Base-by-base conservation (phyloP, 2,113 vertebrate genomes). In the Callocephalon fimbriatum region DNA sequence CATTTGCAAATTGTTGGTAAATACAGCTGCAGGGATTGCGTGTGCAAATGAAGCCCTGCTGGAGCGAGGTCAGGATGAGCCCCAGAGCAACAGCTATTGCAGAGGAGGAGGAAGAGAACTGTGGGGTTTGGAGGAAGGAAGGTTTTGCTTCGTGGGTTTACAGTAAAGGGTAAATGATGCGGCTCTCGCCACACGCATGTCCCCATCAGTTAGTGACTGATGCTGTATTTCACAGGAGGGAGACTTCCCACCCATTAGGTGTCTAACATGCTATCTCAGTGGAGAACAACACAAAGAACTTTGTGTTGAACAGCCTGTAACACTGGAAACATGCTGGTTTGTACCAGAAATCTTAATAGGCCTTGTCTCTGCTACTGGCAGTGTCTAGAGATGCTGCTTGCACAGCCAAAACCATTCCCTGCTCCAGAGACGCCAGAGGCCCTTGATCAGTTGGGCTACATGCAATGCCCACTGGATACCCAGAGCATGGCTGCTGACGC, bases 21-120 rank as follows among this genome's bases (percentile, higher is more conserved):
- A 97, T 95, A 97, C 96, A 97, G 96, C 95, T 97, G 97, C 83
- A 97, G 94, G 89, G 72, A 95, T 58, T 76, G 93, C 16, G 59
- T 26, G 81, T 86, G 92, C 62, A 77, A 93, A 91, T 50, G 90
- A 74, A 93, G 87, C 17, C 7, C 0, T 80, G 84, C 73, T 89
- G 80, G 81, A 81, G 44, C 53, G 35, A 50, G 85, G 76, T 47
- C 79, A 61, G 86, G 82, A 63, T 15, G 44, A 84, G 79, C 88
- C 73, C 7, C 7, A 51, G 51, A 94, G 78, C 40, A 66, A 13
- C 29, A 70, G 82, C 79, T 67, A 11, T 11, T 20, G 58, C 38
- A 42, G 87, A 32, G 86, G n/a, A 94, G 56, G 42, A 76, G 72
- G 71, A 40, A 68, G 42, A 38, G 62, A 67, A 6, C 59, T 42